These are phyloP conservation scores for Fragum sueziense DNA, from an alignment of 2,888 invertebrate genomes.

Conservation along the genomic window DNA sequence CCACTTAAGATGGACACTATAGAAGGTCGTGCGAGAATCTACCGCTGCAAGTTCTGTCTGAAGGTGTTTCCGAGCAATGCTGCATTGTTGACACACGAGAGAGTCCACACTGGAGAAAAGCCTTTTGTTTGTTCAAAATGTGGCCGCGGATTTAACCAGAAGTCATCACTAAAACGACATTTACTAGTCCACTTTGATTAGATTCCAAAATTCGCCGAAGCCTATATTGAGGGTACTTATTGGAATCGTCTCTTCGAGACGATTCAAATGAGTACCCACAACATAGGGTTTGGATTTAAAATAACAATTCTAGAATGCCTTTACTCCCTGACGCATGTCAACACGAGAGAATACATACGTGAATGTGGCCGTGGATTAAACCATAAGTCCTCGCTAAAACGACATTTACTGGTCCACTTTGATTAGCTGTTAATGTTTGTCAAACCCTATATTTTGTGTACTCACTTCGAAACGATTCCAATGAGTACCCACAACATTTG, in stretches of 20 bases:
- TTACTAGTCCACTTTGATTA: not conserved
- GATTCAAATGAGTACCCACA: no score
- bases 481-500: no score
- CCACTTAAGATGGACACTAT: not conserved
- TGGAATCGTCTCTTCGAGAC: no score
- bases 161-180: not conserved
- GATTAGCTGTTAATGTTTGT: not conserved
- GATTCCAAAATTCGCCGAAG: not conserved
- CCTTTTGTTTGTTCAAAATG: slow-evolving; percentile 9
- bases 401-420: not conserved
- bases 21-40: not conserved
- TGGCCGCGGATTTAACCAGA: slow-evolving; percentile 6
- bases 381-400: not conserved
- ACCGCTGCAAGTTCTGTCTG: not conserved
- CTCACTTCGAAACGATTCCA: no score
- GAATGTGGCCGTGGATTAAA: slow-evolving; percentile 17
- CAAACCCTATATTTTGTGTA: no score
- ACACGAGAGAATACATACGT: slow-evolving; percentile 14
- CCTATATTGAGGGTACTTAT: no score
- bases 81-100: not conserved
- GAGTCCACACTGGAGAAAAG: slow-evolving; percentile 25
- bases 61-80: not conserved
- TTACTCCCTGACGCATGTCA: no score
- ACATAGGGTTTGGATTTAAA: no score
- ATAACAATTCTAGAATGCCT: no score